A percentile compares a stretch with the other conserved stretches of the same genome.
phyloP scores from a whole-genome alignment of 2,797 vertebrate species.

The Acanthurus tractus region DNA sequence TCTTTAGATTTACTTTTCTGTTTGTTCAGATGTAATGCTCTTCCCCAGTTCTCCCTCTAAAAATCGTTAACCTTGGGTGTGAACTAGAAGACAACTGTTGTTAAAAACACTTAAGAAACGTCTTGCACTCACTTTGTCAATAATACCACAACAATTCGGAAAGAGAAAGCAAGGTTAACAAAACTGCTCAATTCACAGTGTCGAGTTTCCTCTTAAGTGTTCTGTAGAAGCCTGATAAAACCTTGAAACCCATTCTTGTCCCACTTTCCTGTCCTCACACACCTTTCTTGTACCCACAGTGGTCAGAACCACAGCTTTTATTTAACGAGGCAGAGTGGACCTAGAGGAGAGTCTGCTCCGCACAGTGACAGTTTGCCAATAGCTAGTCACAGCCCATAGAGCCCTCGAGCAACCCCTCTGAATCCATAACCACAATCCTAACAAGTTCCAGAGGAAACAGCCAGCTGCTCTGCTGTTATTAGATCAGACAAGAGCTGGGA shows the following conservation, averaged over 20 bases:
- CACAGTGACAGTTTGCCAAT: slow-evolving; percentile 15
- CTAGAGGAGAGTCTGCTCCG: background rate
- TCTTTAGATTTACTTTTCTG: background rate
- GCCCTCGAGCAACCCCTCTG: background rate
- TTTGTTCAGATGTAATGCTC: background rate
- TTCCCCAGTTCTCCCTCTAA: background rate
- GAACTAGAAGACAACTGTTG: background rate
- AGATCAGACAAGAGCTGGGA: slow-evolving; percentile 3
- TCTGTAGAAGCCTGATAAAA: slow-evolving; percentile 2
- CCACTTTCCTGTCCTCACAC: background rate
- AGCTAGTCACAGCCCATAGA: slow-evolving; percentile 8
- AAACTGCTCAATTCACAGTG: background rate
- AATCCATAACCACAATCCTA: slow-evolving; percentile 14
- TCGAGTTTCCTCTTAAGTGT: background rate
- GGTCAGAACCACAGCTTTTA: slow-evolving; percentile 3
- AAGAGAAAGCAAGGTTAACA: background rate
- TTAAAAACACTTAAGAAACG: background rate
- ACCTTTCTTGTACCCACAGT: background rate
- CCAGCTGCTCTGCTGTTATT: slow-evolving; percentile 1
- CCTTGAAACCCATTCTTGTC: background rate
- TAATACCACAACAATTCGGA: background rate
- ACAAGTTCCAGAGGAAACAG: slow-evolving; percentile 11
- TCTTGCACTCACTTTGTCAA: background rate
- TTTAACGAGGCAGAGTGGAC: background rate
- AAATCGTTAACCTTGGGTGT: background rate